Base-by-base conservation (phyloP, 1,140 invertebrate genomes). In the Cydia splendana region DNA sequence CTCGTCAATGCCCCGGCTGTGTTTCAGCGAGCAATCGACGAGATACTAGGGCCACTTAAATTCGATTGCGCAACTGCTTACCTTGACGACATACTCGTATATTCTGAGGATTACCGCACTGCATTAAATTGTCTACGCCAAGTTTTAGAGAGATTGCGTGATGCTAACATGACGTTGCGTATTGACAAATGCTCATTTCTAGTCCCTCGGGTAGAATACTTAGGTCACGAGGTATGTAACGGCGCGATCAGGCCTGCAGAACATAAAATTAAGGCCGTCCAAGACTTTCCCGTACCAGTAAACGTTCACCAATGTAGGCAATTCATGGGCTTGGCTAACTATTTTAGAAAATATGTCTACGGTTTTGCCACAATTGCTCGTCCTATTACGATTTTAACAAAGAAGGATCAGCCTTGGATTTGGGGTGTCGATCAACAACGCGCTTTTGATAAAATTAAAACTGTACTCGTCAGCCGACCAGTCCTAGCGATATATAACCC, bases 311-410 rank as follows among this genome's bases (percentile, higher is more conserved):
- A 57, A 57, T 57, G 51, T 18, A 57, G 51, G 10, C 28, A 69
- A 20, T 69, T 69, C 30, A n/a, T 69, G 24, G 65, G 65, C 15
- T n/a, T 69, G 28, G 65, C 65, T 34, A 69, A 34, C 15, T 69
- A 69, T 38, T 69, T 69, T n/a, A 71, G 83, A 7, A 34, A 77
- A 20, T 89, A 81, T 75, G 76, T 87, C 0, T n/a, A 79, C 9
- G 77, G 65, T 5, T 69, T 69, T n/a, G 65, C 65, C 5, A 69
- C 65, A 5, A 69, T 69, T 15, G 65, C 65, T 2, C 10, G 65
- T 2, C 65, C 65, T 15, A 30, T 69, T 15, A 69, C 65, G 13
- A 69, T 7, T 2, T n/a, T 69, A 7, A 69, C 65, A 34, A 69
- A 69, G 15, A 69, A 69, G 6, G 20, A n/a, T 34, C 13, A 34